Base-by-base conservation (phyloP, 2,113 vertebrate genomes). In the Oryzias javanicus region DNA sequence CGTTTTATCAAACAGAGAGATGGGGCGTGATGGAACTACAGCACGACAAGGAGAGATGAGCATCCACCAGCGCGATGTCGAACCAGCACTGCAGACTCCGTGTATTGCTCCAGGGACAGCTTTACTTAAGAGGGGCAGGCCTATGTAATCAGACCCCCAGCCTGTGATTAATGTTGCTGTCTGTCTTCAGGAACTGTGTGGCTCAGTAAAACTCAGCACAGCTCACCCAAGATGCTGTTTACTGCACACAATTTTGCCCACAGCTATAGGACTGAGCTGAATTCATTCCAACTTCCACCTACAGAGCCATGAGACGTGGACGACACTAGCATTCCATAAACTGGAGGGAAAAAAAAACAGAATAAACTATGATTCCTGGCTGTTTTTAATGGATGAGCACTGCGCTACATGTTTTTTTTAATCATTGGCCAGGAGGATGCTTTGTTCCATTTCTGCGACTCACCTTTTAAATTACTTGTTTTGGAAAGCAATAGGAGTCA, bases 121-220 rank as follows among this genome's bases (percentile, higher is more conserved):
- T 90, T 89, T 89, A 85, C 83, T 87, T 78, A 87, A 82, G 78
- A 86, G 71, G 81, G 82, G 76, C 59, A 40, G 74, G 74, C 75
- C 81, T 81, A 70, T 83, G 82, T 84, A 91, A 88, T 88, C 87
- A 88, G 70, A 84, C 82, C 87, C 81, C 80, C 64, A 74, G 87
- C 76, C 81, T 75, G 86, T 87, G 87, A 90, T 90, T 90, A 91
- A 90, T 89, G 83, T 79, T 81, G 74, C 78, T 79, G 75, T 90
- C 81, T 79, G 68, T 89, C 89, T 87, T 69, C 81, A 63, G 78
- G 87, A 63, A 70, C 48, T 58, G 61, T 68, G 64, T 44, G 55
- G 61, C 71, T 81, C 75, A 68, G 73, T 71, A 73, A 64, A 77
- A 82, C 78, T 81, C 69, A 51, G 76, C 74, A 72, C 51, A 72